phyloP scores from a whole-genome alignment of 2,113 vertebrate genomes.

The Sterrhoptilus dennistouni region DNA sequence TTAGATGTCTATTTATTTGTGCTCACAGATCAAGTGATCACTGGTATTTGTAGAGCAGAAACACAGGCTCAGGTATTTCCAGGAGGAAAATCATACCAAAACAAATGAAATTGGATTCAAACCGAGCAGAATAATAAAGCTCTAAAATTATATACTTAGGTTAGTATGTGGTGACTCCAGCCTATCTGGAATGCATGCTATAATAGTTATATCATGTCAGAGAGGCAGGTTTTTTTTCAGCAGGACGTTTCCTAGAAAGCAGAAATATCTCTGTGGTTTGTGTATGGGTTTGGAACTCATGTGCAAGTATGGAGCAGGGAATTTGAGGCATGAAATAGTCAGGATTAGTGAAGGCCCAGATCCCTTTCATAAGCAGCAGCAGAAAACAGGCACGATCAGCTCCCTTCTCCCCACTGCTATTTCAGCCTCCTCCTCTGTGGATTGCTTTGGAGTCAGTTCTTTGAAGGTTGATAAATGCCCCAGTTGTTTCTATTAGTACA shows the following conservation, averaged over 20 bases:
- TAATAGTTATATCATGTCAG: conserved; percentile 40
- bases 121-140: conserved; percentile 38
- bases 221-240: background rate
- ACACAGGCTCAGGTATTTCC: conserved; percentile 51
- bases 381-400: background rate
- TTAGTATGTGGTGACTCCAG: conserved; percentile 36
- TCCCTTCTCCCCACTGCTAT: background rate
- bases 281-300: conserved; percentile 55
- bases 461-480: conserved; percentile 1
- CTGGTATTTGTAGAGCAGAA: conserved; percentile 16
- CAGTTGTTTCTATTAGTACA: background rate
- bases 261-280: conserved; percentile 38
- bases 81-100: conserved; percentile 49
- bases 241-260: conserved; percentile 40
- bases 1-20: conserved; percentile 37
- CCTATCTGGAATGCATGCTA: conserved; percentile 44
- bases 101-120: conserved; percentile 45
- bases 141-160: conserved; percentile 34
- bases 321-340: conserved; percentile 58
- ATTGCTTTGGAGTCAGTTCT: background rate
- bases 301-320: conserved; percentile 40
- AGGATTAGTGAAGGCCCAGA: conserved; percentile 13
- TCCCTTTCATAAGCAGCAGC: background rate
- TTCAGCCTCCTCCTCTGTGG: background rate
- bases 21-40: conserved; percentile 34